phyloP scores from a whole-genome alignment of 1,140 invertebrate genomes.

The Saccostrea glomerata region DNA sequence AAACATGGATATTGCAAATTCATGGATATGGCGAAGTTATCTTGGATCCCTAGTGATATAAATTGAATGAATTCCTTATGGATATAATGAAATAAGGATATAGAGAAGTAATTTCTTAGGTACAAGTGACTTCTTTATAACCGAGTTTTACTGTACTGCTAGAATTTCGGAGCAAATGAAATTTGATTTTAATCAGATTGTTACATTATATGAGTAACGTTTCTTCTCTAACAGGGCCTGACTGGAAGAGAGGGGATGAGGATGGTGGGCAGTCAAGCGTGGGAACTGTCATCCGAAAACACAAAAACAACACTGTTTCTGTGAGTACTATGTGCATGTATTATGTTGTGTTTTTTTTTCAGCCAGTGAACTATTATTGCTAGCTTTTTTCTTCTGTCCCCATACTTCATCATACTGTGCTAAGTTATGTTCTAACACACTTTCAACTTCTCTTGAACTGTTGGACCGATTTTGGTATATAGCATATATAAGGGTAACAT shows the following conservation, averaged over 20 bases:
- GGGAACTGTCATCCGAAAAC: conserved; percentile 34
- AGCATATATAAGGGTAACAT: not conserved
- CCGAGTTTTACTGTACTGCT: too few relatives aligned
- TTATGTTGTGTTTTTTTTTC: not conserved
- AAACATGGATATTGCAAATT: too few relatives aligned
- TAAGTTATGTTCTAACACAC: not conserved
- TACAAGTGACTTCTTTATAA: too few relatives aligned
- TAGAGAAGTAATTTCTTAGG: too few relatives aligned
- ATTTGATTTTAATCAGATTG: too few relatives aligned
- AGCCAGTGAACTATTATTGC: not conserved
- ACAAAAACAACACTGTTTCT: conserved; percentile 32
- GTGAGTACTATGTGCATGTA: not conserved
- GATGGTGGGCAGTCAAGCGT: conserved; percentile 30
- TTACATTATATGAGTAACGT: too few relatives aligned
- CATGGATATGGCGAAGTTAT: too few relatives aligned
- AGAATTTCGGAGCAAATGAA: too few relatives aligned
- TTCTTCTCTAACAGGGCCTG: conserved; percentile 16
- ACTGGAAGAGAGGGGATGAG: conserved; percentile 46
- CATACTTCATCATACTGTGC: too few relatives aligned
- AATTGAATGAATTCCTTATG: too few relatives aligned
- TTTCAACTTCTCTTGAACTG: not conserved
- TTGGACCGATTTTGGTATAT: not conserved
- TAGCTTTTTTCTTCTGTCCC: not conserved
- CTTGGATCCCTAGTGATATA: too few relatives aligned
- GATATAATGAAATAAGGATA: too few relatives aligned